Evolutionary conservation across 2,888 invertebrate species (phyloP).

Genomic region (Eugnorisma glareosa): DNA sequence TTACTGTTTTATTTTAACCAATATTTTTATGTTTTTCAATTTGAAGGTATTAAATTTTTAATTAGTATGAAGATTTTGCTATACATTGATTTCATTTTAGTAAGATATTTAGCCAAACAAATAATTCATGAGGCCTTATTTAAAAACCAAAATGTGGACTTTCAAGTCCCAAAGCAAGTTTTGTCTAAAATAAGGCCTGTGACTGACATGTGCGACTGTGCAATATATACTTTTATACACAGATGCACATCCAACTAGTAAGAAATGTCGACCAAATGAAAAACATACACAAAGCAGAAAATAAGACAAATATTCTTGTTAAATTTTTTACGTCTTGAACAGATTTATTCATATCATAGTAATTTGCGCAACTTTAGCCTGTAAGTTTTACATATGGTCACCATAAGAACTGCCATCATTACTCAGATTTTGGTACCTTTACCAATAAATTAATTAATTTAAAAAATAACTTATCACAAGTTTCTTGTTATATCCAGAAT

Average conservation of each 20-base stretch:
- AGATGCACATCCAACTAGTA: slow-evolving; percentile 62
- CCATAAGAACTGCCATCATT: slow-evolving; percentile 56
- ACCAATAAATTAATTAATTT: slow-evolving; percentile 26
- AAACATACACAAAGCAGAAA: neutral
- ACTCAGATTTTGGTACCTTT: slow-evolving; percentile 57
- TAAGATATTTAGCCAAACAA: slow-evolving; percentile 72
- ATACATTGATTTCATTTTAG: slow-evolving; percentile 58
- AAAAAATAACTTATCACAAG: slow-evolving; percentile 44
- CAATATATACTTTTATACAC: slow-evolving; percentile 61
- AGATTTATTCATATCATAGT: neutral
- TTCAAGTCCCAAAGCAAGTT: neutral
- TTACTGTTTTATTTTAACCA: neutral
- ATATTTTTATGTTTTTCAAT: neutral
- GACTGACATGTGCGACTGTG: slow-evolving; percentile 65
- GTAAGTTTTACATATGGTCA: slow-evolving; percentile 56
- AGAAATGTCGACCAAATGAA: slow-evolving; percentile 56
- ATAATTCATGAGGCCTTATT: slow-evolving; percentile 59
- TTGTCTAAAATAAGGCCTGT: slow-evolving; percentile 59
- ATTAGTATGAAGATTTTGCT: slow-evolving; percentile 50
- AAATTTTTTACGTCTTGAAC: neutral
- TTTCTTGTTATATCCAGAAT: slow-evolving; percentile 22
- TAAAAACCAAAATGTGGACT: slow-evolving; percentile 29
- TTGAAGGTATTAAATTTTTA: neutral
- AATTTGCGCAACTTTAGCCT: neutral
- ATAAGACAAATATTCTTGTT: neutral